phyloP scores from a whole-genome alignment of 2,797 vertebrate genomes.

The Erethizon dorsatum region DNA sequence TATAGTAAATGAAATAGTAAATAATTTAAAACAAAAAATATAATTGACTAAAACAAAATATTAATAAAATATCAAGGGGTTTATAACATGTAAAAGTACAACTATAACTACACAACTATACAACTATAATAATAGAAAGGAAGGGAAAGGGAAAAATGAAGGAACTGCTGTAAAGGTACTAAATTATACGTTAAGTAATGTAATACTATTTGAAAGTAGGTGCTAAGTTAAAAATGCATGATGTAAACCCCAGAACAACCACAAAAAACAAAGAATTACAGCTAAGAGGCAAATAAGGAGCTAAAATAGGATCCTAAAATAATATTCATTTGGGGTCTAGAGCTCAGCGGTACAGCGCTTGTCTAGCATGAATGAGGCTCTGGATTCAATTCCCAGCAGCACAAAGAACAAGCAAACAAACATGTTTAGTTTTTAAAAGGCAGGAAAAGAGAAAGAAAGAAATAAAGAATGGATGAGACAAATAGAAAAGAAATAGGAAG shows the following conservation, averaged over 20 bases:
- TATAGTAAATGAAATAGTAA: constrained; percentile 60
- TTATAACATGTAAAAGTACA: constrained; percentile 63
- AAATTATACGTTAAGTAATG: constrained; percentile 17
- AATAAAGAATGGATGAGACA: constrained; percentile 26
- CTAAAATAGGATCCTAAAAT: constrained; percentile 21
- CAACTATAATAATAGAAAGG: constrained; percentile 33
- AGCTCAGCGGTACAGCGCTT: not conserved
- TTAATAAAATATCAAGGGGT: constrained; percentile 12
- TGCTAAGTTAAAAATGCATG: constrained; percentile 46
- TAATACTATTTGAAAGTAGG: constrained; percentile 46
- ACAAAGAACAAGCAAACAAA: not conserved
- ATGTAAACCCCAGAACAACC: not conserved
- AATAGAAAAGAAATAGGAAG: constrained; percentile 62
- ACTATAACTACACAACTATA: not conserved
- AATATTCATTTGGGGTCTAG: not conserved
- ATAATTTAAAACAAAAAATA: constrained; percentile 40
- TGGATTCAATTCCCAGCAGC: not conserved
- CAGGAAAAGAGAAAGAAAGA: constrained; percentile 32
- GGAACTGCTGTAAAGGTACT: constrained; percentile 32
- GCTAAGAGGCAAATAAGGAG: constrained; percentile 37
- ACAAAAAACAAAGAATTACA: constrained; percentile 48
- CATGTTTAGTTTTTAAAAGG: constrained; percentile 46
- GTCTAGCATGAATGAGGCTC: not conserved
- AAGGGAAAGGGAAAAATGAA: constrained; percentile 45
- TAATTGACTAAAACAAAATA: constrained; percentile 17